These are phyloP conservation scores for Mastomys natalensis DNA, from an alignment of 2,113 vertebrate genomes.

Conservation along the genomic window DNA sequence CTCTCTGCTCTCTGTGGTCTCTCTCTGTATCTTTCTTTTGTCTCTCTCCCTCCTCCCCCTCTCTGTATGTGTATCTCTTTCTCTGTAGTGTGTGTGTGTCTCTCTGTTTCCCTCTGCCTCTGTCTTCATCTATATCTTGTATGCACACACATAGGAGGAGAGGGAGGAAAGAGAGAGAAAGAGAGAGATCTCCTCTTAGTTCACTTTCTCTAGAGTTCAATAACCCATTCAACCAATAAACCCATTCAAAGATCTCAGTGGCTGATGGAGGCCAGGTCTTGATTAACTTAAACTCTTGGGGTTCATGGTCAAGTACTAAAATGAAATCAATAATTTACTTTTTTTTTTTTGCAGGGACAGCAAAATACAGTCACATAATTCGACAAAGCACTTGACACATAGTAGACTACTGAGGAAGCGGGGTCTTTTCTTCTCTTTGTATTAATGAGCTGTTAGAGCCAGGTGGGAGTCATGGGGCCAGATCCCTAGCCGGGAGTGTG, in stretches of 20 bases:
- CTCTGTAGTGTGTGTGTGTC: not conserved
- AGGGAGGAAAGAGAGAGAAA: not conserved
- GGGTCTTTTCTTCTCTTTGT: slow-evolving; percentile 69
- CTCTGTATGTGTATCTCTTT: not conserved
- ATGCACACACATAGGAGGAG: not conserved
- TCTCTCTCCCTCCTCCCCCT: not conserved
- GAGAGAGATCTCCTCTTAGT: not conserved
- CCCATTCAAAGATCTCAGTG: not conserved
- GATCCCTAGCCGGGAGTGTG: not conserved
- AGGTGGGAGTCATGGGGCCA: slow-evolving; percentile 49
- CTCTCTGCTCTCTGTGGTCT: not conserved
- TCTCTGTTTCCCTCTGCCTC: not conserved
- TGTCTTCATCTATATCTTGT: not conserved
- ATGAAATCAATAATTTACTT: slow-evolving; percentile 58
- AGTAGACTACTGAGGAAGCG: slow-evolving; percentile 53
- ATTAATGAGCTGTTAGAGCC: slow-evolving; percentile 64
- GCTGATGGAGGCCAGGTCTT: not conserved
- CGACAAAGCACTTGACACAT: slow-evolving; percentile 50
- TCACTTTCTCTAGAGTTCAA: slow-evolving; percentile 20
- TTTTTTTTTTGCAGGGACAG: not conserved
- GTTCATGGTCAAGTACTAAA: slow-evolving; percentile 30
- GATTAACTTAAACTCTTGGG: slow-evolving; percentile 31
- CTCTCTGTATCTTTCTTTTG: not conserved
- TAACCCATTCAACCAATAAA: not conserved
- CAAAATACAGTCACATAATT: slow-evolving; percentile 38